These are phyloP conservation scores for Solenodon paradoxus DNA, from an alignment of 2,113 vertebrate species.

Conservation along the genomic window DNA sequence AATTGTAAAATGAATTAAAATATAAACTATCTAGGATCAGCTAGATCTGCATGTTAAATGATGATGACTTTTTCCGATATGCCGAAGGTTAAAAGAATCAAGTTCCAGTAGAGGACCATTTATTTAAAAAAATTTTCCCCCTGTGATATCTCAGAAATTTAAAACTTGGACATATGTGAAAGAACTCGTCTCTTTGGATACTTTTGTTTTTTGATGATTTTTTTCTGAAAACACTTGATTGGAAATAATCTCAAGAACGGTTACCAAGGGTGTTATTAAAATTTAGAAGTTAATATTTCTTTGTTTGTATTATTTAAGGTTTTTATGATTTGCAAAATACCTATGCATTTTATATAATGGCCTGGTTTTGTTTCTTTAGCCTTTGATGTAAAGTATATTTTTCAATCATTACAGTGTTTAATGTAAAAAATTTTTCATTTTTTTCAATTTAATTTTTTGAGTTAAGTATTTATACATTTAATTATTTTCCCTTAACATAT, in stretches of 20 bases:
- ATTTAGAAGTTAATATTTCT: not conserved
- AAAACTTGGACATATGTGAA: not conserved
- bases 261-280: not conserved
- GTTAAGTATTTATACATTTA: not conserved
- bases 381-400: not conserved
- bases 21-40: not conserved
- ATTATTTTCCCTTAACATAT: not conserved
- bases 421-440: not conserved
- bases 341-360: not conserved
- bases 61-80: not conserved
- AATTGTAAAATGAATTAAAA: not conserved
- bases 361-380: not conserved
- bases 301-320: not conserved
- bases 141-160: not conserved
- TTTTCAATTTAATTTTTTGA: not conserved
- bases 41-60: not conserved
- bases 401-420: not conserved
- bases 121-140: not conserved
- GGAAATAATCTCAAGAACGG: not conserved
- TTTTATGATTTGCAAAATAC: not conserved
- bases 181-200: not conserved
- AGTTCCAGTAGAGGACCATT: not conserved
- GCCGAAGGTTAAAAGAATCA: not conserved
- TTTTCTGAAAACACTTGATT: not conserved
- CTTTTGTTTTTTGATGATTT: not conserved